phyloP scores from a whole-genome alignment of 2,888 invertebrate species.

The Zele albiditarsus region DNA sequence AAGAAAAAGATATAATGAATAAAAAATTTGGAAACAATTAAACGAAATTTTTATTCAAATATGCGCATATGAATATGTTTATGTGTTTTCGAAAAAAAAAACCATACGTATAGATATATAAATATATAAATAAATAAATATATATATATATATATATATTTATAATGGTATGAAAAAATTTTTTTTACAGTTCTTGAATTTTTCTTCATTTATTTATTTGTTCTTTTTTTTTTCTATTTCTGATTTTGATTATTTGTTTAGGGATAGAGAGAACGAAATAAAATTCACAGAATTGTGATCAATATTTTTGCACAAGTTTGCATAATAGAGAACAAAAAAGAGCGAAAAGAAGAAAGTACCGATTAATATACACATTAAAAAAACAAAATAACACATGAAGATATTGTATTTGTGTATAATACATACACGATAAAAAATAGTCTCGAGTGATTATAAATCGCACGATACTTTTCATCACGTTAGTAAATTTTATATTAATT shows the following conservation, averaged over 20 bases:
- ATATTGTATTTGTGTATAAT: too few species aligned
- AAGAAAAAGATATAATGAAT: constrained; percentile 1
- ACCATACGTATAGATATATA: neutral
- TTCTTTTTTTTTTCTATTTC: neutral
- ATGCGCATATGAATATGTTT: neutral
- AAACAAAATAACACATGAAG: neutral
- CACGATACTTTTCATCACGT: too few species aligned
- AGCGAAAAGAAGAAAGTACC: neutral
- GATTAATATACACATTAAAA: neutral
- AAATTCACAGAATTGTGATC: neutral
- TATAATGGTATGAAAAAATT: neutral
- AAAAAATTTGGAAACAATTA: neutral
- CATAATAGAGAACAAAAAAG: neutral
- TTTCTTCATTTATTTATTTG: neutral
- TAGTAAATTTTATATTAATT: too few species aligned
- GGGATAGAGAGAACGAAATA: neutral
- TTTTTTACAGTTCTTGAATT: neutral
- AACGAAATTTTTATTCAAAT: neutral
- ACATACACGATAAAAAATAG: too few species aligned
- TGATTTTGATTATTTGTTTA: too few species aligned
- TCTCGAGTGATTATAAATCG: too few species aligned
- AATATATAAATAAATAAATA: neutral
- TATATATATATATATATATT: neutral
- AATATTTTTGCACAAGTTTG: neutral
- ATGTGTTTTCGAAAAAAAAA: neutral